Evolutionary conservation across 2,113 vertebrate genomes (phyloP).

Genomic region (Nanger granti): DNA sequence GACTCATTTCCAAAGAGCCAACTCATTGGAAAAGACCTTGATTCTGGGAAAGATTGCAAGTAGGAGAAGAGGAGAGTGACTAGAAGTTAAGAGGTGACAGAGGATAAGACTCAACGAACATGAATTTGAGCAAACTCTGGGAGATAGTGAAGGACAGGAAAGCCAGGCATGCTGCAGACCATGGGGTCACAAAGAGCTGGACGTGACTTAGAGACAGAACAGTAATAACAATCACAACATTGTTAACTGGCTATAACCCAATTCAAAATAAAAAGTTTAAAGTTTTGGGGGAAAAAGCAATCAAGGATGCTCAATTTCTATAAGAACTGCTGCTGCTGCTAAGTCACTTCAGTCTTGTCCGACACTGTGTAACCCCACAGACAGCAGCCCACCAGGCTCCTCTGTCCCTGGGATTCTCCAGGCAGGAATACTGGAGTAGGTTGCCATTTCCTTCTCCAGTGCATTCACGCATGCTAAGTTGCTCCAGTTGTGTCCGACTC

Average conservation of each 20-base stretch:
- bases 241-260: neutral
- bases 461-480: neutral
- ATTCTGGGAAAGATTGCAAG: too few species aligned
- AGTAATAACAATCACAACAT: neutral
- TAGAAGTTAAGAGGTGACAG: neutral
- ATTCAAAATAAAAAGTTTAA: neutral
- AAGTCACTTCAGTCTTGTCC: neutral
- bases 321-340: neutral
- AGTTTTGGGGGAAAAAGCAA: neutral
- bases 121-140: neutral
- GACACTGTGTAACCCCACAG: neutral
- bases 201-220: neutral
- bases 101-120: neutral
- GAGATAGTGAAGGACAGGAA: neutral
- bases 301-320: neutral
- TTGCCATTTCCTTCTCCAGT: neutral
- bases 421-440: neutral
- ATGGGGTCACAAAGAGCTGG: neutral
- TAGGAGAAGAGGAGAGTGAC: too few species aligned
- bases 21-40: too few species aligned
- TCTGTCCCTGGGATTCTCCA: neutral
- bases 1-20: too few species aligned
- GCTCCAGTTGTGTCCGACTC: neutral
- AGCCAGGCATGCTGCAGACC: neutral
- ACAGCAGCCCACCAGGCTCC: neutral